phyloP scores from a whole-genome alignment of 2,113 vertebrate species.

The Amphilophus citrinellus region DNA sequence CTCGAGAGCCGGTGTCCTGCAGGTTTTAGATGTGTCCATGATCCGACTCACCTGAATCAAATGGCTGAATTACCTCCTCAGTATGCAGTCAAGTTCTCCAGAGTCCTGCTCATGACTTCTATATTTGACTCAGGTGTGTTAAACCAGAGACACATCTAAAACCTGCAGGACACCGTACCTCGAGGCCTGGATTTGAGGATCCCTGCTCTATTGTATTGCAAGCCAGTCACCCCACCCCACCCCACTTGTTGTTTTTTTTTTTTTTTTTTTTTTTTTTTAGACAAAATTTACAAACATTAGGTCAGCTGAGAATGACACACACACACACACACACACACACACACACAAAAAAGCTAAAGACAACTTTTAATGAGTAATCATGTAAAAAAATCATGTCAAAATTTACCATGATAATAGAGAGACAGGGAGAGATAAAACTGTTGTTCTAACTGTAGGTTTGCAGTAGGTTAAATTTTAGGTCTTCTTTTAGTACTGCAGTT shows the following conservation, averaged over 20 bases:
- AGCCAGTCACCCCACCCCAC: neutral
- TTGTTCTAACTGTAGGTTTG: neutral
- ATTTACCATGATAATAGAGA: rapidly evolving
- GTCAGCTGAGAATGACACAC: neutral
- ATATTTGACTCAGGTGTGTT: too few relatives aligned
- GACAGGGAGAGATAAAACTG: neutral
- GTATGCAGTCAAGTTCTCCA: too few relatives aligned
- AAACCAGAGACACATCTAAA: too few relatives aligned
- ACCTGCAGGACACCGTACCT: too few relatives aligned
- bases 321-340: too few relatives aligned
- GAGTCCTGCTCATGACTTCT: too few relatives aligned
- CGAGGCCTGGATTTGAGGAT: too few relatives aligned
- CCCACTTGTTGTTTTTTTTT: too few relatives aligned
- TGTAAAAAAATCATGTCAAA: neutral
- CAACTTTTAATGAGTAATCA: neutral
- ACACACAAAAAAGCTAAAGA: neutral
- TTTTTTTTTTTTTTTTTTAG: neutral
- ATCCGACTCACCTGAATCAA: too few relatives aligned
- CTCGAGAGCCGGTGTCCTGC: too few relatives aligned
- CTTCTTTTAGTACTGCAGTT: neutral
- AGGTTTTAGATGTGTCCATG: too few relatives aligned
- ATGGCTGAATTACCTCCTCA: too few relatives aligned
- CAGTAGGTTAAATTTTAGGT: neutral
- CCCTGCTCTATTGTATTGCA: neutral
- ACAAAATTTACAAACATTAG: neutral